Percentiles rank a stretch among this genome's conserved stretches.
Evolutionary conservation across 2,113 vertebrate genomes (phyloP).

Genomic region (Muntiacus reevesi): DNA sequence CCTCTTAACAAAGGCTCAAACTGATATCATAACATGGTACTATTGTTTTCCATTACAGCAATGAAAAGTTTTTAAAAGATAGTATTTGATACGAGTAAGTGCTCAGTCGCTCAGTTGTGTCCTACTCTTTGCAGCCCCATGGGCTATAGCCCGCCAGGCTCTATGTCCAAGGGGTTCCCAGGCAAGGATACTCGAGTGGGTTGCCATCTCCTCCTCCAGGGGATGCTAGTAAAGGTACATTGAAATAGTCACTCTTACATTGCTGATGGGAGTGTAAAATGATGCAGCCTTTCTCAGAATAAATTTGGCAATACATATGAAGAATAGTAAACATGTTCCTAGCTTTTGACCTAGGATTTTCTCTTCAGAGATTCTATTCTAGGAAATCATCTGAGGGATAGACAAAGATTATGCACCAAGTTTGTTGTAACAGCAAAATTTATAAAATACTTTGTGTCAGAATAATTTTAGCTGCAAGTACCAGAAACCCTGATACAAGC

Average conservation of each 20-base stretch:
- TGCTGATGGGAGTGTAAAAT: not conserved
- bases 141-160: not conserved
- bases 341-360: not conserved
- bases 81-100: not conserved
- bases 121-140: accelerated
- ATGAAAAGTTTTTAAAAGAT: not conserved
- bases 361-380: not conserved
- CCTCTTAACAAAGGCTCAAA: not conserved
- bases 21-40: not conserved
- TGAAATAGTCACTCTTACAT: not conserved
- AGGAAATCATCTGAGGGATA: not conserved
- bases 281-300: not conserved
- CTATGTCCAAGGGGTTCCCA: not conserved
- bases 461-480: constrained; percentile 26
- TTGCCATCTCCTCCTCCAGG: not conserved
- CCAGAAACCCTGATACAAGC: not conserved
- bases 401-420: not conserved
- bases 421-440: not conserved
- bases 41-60: not conserved
- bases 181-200: not conserved
- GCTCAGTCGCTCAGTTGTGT: accelerated
- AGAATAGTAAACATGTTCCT: not conserved
- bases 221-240: not conserved
- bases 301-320: not conserved
- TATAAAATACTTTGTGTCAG: not conserved